Percentiles rank a stretch among this genome's conserved stretches.
phyloP scores from a whole-genome alignment of 30 jellyfish, hydroid and myxozoan species.

The Turritopsis dohrnii region DNA sequence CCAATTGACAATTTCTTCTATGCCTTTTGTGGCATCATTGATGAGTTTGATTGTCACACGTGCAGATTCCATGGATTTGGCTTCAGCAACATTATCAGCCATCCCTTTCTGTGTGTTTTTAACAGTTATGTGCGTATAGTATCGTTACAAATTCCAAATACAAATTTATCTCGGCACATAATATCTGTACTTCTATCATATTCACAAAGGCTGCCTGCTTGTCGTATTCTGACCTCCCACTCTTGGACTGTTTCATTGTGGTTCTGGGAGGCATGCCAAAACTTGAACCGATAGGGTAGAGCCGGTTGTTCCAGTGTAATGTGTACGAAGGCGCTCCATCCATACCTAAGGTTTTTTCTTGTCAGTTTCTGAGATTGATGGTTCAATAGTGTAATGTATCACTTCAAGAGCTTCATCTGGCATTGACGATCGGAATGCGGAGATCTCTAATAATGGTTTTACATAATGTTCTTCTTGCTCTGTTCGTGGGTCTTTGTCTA shows the following conservation, averaged over 20 bases:
- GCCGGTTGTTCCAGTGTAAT: slow-evolving; percentile 6
- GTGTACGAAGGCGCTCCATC: background rate
- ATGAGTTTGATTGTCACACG: background rate
- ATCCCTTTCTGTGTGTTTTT: slow-evolving; percentile 9
- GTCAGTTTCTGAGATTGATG: background rate
- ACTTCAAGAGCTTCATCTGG: background rate
- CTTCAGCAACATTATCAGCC: slow-evolving; percentile 20
- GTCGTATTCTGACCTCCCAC: background rate
- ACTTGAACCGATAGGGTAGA: background rate
- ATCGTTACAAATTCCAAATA: background rate
- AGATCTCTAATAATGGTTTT: background rate
- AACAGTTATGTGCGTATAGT: background rate
- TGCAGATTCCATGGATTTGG: slow-evolving; percentile 14
- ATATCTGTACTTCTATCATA: background rate
- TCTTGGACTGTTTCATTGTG: background rate
- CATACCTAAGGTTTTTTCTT: background rate
- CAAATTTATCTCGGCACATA: background rate
- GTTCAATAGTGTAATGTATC: background rate
- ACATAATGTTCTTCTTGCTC: background rate
- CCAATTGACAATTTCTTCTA: slow-evolving; percentile 4
- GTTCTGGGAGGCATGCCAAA: background rate
- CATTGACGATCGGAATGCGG: background rate
- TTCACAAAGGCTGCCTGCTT: slow-evolving; percentile 11
- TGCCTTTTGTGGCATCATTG: background rate
- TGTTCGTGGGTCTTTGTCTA: background rate